Base-by-base conservation (phyloP, 2,113 vertebrate species). In the Eonycteris spelaea region DNA sequence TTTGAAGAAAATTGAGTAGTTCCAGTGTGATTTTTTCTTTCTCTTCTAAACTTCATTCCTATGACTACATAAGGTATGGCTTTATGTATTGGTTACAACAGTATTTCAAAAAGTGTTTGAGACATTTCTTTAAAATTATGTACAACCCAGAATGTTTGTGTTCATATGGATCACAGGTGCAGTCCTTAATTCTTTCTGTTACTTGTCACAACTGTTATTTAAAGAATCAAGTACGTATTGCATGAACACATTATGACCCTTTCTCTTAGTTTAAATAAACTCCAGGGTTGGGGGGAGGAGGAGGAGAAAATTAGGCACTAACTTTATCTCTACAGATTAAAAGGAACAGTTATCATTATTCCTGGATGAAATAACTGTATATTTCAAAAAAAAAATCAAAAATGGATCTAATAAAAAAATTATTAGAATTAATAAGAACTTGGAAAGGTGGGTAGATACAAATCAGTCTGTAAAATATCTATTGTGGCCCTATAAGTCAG, bases 1-100 rank as follows among this genome's bases (percentile, higher is more conserved):
- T 98, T 98, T 98, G 97, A 98, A 98, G 89, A 97, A 97, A 98
- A 98, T 97, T 97, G 95, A 85, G 83, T 98, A 97, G 97, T 97
- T 98, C 91, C 97, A 24, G 0, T 98, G 98, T 98, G 99, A 98
- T 99, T 99, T 86, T 86, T 70, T 12, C 80, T 84, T 90, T 59
- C 18, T 94, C 95, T 93, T 99, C 98, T 98, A 98, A 99, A 98
- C 98, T 99, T 99, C 99, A 99, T 99, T 99, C 98, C 99, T 98
- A 40, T 98, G 98, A 97, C 98, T 97, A 98, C 96, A 28, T 97
- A 98, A 98, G 98, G 98, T 98, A 97, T 98, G 97, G 98, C 96
- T 95, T n/a, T 98, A 75, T 98, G 97, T 98, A 97, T 98, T 97
- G 89, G 99, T 98, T 99, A 98, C 98, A 98, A 97, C 98, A 99